Evolutionary conservation across 1,140 invertebrate genomes (phyloP).

Genomic region (Scaptomyza montana): DNA sequence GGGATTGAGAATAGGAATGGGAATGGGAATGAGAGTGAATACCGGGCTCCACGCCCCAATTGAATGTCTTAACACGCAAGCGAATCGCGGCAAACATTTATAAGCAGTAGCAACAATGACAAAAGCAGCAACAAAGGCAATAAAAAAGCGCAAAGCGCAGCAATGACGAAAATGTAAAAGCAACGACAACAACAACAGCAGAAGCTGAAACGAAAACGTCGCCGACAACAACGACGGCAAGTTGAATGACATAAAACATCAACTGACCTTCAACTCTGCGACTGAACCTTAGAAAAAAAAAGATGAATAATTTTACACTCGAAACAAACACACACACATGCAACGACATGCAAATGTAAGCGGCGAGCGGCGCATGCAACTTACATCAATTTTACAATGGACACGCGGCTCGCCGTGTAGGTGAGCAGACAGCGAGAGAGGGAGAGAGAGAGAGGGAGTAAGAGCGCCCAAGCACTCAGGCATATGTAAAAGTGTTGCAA

Average conservation of each 20-base stretch:
- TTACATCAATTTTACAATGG: slow-evolving; percentile 58
- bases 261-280: slow-evolving; percentile 83
- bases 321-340: slow-evolving; percentile 38
- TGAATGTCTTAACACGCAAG: slow-evolving; percentile 63
- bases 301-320: slow-evolving; percentile 80
- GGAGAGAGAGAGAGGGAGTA: slow-evolving; percentile 22
- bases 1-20: slow-evolving; percentile 6
- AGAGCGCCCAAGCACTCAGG: slow-evolving; percentile 47
- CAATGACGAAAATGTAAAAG: slow-evolving; percentile 67
- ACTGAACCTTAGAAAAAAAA: slow-evolving; percentile 82
- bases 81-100: slow-evolving; percentile 45
- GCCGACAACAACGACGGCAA: slow-evolving; percentile 59
- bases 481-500: slow-evolving; percentile 34
- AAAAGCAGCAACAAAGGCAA: slow-evolving; percentile 13
- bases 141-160: slow-evolving; percentile 46
- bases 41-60: slow-evolving; percentile 53
- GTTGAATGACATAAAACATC: slow-evolving; percentile 84
- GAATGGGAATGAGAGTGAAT: slow-evolving; percentile 17
- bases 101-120: slow-evolving; percentile 16
- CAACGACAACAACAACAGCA: slow-evolving; percentile 42
- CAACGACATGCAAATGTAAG: slow-evolving; percentile 51
- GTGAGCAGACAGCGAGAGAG: slow-evolving; percentile 15
- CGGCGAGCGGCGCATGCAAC: slow-evolving; percentile 61
- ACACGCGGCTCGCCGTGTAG: slow-evolving; percentile 13
- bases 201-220: slow-evolving; percentile 22